A percentile compares a stretch with the other conserved stretches of the same genome.
phyloP scores from a whole-genome alignment of 2,113 vertebrate species.

The Thamnophis sirtalis region DNA sequence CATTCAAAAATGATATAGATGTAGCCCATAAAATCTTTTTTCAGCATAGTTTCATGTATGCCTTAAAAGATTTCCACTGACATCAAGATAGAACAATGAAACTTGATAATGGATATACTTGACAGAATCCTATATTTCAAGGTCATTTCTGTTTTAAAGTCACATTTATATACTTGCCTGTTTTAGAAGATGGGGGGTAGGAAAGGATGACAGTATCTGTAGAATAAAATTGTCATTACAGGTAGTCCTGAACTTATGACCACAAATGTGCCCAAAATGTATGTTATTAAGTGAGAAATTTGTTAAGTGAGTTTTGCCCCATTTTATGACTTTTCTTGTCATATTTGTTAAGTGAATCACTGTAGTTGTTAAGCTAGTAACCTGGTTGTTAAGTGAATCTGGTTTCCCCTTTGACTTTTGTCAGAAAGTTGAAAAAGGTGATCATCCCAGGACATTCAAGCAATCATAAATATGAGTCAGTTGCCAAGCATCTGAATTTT shows the following conservation, averaged over 20 bases:
- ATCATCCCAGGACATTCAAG: background rate
- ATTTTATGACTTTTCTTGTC: background rate
- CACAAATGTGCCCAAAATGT: background rate
- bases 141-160: background rate
- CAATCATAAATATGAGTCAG: background rate
- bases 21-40: background rate
- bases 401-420: background rate
- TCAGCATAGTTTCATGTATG: background rate
- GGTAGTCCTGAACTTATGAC: background rate
- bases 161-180: background rate
- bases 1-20: background rate
- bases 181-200: background rate
- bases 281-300: background rate
- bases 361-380: background rate
- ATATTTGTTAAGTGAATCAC: background rate
- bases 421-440: background rate
- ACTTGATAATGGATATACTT: background rate
- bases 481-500: background rate
- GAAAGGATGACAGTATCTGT: background rate
- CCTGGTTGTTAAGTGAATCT: background rate
- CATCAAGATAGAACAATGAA: background rate
- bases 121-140: conserved; percentile 5
- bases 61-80: background rate
- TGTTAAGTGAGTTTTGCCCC: background rate
- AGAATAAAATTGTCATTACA: background rate